A percentile compares a stretch with the other conserved stretches of the same genome.
Evolutionary conservation across 1,140 invertebrate species (phyloP).

Genomic region (Drosophila rufa): DNA sequence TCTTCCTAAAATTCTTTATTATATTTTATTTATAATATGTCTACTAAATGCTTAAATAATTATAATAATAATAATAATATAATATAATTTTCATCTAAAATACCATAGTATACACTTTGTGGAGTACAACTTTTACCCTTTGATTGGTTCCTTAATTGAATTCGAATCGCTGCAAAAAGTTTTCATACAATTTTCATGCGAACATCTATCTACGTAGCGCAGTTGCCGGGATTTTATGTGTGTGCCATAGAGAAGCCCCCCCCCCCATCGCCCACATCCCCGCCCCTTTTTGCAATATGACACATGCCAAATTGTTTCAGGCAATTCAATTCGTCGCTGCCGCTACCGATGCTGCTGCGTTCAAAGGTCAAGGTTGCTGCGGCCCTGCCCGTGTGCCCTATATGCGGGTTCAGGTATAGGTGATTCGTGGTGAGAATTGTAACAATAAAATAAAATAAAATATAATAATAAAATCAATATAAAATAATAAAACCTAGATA

Average conservation of each 20-base stretch:
- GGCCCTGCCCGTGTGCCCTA: conserved; percentile 1
- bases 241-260: neutral
- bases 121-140: neutral
- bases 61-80: too few species aligned
- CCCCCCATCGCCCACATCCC: neutral
- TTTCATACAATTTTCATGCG: conserved; percentile 9
- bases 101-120: neutral
- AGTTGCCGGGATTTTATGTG: conserved; percentile 11
- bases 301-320: conserved; percentile 38
- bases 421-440: conserved; percentile 1
- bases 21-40: too few species aligned
- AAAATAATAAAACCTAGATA: neutral
- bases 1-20: too few species aligned
- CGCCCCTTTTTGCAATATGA: conserved; percentile 16
- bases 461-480: too few species aligned
- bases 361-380: conserved; percentile 45
- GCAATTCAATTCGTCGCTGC: conserved; percentile 46
- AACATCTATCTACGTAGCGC: neutral
- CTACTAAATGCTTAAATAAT: too few species aligned
- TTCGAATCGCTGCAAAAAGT: conserved; percentile 14
- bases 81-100: neutral
- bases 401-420: conserved; percentile 6
- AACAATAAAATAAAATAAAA: neutral
- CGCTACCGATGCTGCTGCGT: conserved; percentile 11
- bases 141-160: conserved; percentile 33